Percentiles rank a stretch among this genome's conserved stretches.
Evolutionary conservation across 2,113 vertebrate species (phyloP).

Genomic region (Elanoides forficatus): DNA sequence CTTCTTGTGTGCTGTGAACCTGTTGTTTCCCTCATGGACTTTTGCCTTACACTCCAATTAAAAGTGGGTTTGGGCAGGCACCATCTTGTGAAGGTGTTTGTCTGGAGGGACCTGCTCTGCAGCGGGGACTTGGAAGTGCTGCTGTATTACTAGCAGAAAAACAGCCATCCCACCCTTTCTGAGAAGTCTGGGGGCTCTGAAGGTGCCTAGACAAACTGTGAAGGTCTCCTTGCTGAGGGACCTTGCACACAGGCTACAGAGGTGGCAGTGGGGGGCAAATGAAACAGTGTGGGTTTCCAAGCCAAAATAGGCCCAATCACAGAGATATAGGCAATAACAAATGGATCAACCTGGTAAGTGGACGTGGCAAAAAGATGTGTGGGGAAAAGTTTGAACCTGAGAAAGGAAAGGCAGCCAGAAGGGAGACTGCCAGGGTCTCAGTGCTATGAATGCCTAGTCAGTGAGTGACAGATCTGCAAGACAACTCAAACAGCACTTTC

Average conservation of each 20-base stretch:
- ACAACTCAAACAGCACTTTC: neutral
- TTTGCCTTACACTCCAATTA: neutral
- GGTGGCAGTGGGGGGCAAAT: accelerated
- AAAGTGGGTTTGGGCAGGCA: neutral
- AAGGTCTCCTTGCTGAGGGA: neutral
- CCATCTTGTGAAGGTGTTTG: neutral
- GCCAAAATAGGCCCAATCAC: neutral
- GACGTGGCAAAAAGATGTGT: neutral
- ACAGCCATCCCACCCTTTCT: neutral
- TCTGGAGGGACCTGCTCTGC: neutral
- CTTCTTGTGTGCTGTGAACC: neutral
- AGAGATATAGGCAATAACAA: neutral
- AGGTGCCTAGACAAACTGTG: neutral
- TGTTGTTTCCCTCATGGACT: neutral
- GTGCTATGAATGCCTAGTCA: neutral
- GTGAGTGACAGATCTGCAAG: neutral
- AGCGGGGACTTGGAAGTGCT: neutral
- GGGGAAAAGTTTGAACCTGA: neutral
- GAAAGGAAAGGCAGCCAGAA: neutral
- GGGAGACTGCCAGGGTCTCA: neutral
- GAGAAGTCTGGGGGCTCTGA: neutral
- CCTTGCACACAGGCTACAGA: neutral
- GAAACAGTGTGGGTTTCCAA: neutral
- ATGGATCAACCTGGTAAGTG: neutral
- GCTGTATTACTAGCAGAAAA: neutral